Base-by-base conservation (phyloP, 2,797 vertebrate species). In the Pseudocheirus occidentalis region DNA sequence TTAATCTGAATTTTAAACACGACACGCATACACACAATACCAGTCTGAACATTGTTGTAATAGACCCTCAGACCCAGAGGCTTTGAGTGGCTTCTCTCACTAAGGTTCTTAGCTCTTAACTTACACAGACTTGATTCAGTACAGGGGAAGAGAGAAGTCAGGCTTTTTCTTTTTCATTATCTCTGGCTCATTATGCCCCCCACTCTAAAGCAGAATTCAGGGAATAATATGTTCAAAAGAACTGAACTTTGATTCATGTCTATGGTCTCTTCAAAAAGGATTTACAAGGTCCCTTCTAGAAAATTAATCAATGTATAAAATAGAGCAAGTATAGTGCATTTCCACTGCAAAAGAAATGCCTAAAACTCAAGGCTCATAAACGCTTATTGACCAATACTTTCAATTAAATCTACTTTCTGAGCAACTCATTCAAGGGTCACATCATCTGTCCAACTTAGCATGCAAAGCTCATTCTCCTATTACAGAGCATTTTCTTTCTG, bases 1-100 rank as follows among this genome's bases (percentile, higher is more conserved):
- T 73, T 95, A 93, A 0, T 97, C 55, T 90, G 29, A 91, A 81
- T n/a, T 97, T 94, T 96, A 73, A 40, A 73, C n/a, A 73, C 16
- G 5, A 54, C n/a, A 73, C n/a, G 40, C 2, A 21, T 6, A 73
- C 18, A 24, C 66, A 40, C 16, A 73, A 73, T 24, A 73, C 4
- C n/a, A 73, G 5, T 73, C n/a, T 40, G 62, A 73, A 73, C 6
- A 73, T 73, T n/a, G 40, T 9, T 21, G 2, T 9, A 73, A 73
- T 6, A 40, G 16, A 73, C 6, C 66, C 16, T 73, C 66, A 73
- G 34, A 40, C 6, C 16, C 14, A 66, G 34, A 66, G 58, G 9
- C 34, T n/a, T 73, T 40, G n/a, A 40, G 34, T n/a, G 5, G 1
- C 9, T n/a, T 73, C n/a, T 73, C n/a, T 16, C 18, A n/a, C n/a